These are phyloP conservation scores for Eumaeus atala DNA, from an alignment of 1,140 invertebrate genomes.

Conservation along the genomic window DNA sequence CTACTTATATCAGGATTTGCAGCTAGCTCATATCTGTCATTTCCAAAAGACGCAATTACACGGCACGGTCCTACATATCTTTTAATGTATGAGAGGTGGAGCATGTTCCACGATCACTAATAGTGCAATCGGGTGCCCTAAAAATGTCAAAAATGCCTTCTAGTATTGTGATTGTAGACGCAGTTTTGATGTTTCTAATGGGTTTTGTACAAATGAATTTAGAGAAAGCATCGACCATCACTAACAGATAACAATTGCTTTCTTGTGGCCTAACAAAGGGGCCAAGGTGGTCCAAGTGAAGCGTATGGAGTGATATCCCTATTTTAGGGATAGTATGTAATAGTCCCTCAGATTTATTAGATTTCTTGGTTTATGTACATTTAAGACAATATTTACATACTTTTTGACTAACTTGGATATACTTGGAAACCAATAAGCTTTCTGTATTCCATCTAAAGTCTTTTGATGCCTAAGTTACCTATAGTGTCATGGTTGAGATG, in stretches of 20 bases:
- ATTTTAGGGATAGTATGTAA: constrained; percentile 29
- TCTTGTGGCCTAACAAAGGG: not conserved
- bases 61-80: not conserved
- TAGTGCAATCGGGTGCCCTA: constrained; percentile 23
- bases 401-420: constrained; percentile 32
- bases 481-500: constrained; percentile 28
- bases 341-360: constrained; percentile 16
- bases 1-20: too few species aligned
- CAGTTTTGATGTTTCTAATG: constrained; percentile 26
- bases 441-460: constrained; percentile 25
- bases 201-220: constrained; percentile 29
- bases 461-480: constrained; percentile 28
- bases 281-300: not conserved
- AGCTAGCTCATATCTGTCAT: too few species aligned
- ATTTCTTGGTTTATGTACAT: constrained; percentile 24
- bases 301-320: constrained; percentile 21
- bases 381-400: constrained; percentile 26
- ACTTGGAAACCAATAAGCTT: constrained; percentile 30
- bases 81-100: constrained; percentile 31
- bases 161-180: constrained; percentile 19
- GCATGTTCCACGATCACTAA: constrained; percentile 28
- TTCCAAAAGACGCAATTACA: too few species aligned
- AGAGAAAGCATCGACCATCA: constrained; percentile 26
- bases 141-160: constrained; percentile 28
- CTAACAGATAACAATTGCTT: constrained; percentile 22